Conservation (phyloP, 2,113 vertebrate species). For the Apteryx owenii region DNA sequence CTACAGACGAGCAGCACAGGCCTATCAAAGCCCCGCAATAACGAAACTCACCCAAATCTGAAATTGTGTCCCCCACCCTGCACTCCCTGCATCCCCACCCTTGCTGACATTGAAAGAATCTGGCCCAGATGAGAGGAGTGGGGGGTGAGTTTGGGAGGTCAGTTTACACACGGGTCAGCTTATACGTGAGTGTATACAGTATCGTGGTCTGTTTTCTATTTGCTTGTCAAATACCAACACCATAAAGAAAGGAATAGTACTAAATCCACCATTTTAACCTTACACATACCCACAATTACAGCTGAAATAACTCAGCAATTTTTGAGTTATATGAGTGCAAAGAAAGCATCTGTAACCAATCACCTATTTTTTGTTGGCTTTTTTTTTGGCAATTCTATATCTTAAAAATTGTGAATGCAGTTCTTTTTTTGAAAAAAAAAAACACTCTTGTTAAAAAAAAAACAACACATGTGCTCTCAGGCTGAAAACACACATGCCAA, state of each 20-base stretch:
- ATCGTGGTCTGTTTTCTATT: constrained; percentile 64
- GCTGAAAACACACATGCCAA: constrained; percentile 78
- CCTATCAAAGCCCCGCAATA: background rate
- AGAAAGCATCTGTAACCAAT: constrained; percentile 82
- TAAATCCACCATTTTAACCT: constrained; percentile 73
- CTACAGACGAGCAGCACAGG: background rate
- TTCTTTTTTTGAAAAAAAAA: constrained; percentile 41
- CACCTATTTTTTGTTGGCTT: constrained; percentile 55
- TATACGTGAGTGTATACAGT: constrained; percentile 36
- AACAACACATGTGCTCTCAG: constrained; percentile 72
- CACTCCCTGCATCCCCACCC: background rate
- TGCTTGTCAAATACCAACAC: constrained; percentile 70
- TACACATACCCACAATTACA: constrained; percentile 74
- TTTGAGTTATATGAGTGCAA: constrained; percentile 76
- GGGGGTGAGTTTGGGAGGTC: constrained; percentile 50
- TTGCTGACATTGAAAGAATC: background rate
- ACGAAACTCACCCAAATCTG: background rate
- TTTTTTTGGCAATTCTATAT: constrained; percentile 67
- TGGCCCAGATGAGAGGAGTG: background rate
- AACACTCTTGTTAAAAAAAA: constrained; percentile 71
- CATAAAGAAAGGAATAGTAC: constrained; percentile 59
- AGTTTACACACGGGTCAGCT: constrained; percentile 48
- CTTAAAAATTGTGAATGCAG: constrained; percentile 73
- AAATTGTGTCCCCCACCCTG: background rate
- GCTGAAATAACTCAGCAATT: constrained; percentile 80